These are phyloP conservation scores for Torymus auratus DNA, from an alignment of 2,888 invertebrate genomes.

Conservation along the genomic window DNA sequence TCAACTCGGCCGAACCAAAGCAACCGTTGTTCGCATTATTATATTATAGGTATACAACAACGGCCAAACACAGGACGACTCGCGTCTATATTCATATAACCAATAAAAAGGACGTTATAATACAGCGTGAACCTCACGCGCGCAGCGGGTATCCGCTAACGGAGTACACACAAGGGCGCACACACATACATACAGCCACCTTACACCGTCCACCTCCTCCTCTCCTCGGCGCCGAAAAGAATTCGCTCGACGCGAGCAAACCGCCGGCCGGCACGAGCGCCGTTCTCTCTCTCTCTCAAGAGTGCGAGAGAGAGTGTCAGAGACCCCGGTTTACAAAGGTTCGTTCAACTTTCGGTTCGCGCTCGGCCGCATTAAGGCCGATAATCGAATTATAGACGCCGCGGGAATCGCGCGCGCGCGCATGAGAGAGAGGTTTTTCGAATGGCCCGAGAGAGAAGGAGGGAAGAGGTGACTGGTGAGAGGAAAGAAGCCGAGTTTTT, in stretches of 20 bases:
- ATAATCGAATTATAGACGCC: constrained; percentile 56
- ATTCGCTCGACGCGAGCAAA: constrained; percentile 31
- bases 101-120: too few species aligned
- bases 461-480: too few species aligned
- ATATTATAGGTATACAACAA: too few species aligned
- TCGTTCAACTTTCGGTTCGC: constrained; percentile 56
- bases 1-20: too few species aligned
- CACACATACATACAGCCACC: not conserved
- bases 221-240: constrained; percentile 24
- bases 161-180: constrained; percentile 1
- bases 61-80: too few species aligned
- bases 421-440: too few species aligned
- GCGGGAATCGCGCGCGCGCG: not conserved
- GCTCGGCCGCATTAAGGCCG: constrained; percentile 41
- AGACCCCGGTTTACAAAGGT: constrained; percentile 42
- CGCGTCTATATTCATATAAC: too few species aligned
- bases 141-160: not conserved
- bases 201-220: too few species aligned
- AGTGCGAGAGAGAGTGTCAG: constrained; percentile 23
- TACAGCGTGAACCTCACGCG: too few species aligned
- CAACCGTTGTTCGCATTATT: too few species aligned
- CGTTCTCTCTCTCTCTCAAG: not conserved
- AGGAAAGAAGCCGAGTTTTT: too few species aligned
- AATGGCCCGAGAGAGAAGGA: too few species aligned
- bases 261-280: not conserved